These are phyloP conservation scores for Hypena proboscidalis DNA, from an alignment of 2,888 invertebrate genomes.

Conservation along the genomic window DNA sequence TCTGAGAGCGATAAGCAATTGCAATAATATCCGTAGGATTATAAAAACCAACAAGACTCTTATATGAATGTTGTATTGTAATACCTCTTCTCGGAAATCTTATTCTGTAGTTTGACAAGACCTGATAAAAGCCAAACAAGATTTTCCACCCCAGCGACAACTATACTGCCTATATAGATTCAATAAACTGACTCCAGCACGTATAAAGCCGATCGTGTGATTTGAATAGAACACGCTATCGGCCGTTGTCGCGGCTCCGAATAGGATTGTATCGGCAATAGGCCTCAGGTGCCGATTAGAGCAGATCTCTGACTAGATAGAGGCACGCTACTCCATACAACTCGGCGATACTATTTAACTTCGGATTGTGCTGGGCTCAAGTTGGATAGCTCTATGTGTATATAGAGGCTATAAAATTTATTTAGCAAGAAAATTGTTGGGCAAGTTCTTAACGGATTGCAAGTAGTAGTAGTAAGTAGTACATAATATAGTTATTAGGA, in stretches of 20 bases:
- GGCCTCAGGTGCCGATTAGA: constrained; percentile 79
- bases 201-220: constrained; percentile 51
- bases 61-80: no score
- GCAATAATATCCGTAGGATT: no score
- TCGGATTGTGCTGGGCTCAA: constrained; percentile 27
- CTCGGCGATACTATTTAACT: constrained; percentile 33
- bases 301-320: constrained; percentile 60
- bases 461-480: no score
- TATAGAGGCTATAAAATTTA: not conserved
- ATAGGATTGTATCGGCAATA: constrained; percentile 54
- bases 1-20: no score
- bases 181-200: constrained; percentile 30
- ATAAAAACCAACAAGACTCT: no score
- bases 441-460: no score
- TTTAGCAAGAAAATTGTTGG: no score
- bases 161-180: constrained; percentile 11
- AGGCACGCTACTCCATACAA: constrained; percentile 41
- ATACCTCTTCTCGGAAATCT: no score
- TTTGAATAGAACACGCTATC: constrained; percentile 76
- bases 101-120: no score
- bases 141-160: not conserved
- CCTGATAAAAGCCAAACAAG: not conserved
- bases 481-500: no score
- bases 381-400: constrained; percentile 26
- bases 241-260: constrained; percentile 64